Conservation (phyloP, 2,888 invertebrate species). For the Diarsia rubi region DNA sequence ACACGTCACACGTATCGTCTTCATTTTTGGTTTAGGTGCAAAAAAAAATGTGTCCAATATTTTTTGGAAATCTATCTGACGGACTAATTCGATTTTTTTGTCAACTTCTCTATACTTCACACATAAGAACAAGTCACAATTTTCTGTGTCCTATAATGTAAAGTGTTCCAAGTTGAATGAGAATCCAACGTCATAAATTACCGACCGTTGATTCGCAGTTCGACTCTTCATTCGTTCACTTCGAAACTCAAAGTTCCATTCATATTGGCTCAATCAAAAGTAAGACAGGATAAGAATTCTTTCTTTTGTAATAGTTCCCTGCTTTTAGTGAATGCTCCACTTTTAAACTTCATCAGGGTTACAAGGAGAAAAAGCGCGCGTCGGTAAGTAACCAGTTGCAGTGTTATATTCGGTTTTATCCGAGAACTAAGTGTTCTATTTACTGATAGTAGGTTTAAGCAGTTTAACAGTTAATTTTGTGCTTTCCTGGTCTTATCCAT, state of each 20-base stretch:
- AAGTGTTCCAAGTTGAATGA: constrained; percentile 48
- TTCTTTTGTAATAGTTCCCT: constrained; percentile 57
- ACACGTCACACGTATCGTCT: no score
- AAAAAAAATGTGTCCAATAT: no score
- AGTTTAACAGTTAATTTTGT: background rate
- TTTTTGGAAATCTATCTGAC: no score
- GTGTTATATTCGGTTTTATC: constrained; percentile 3
- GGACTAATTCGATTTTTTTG: no score
- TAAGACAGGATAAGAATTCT: constrained; percentile 50
- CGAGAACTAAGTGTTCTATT: background rate
- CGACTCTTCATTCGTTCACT: constrained; percentile 60
- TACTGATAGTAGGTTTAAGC: background rate
- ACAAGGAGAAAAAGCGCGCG: constrained; percentile 18
- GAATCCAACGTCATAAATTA: constrained; percentile 63
- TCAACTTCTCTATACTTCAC: no score
- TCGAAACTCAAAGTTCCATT: constrained; percentile 66
- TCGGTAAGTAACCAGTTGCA: constrained; percentile 19
- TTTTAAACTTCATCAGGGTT: constrained; percentile 49
- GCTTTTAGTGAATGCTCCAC: constrained; percentile 41
- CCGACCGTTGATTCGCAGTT: constrained; percentile 57
- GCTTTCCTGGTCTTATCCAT: background rate
- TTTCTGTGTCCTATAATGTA: constrained; percentile 34
- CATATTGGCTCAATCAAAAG: constrained; percentile 68
- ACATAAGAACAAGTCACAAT: constrained; percentile 25
- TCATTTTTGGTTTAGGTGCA: no score